These are phyloP conservation scores for Cryptotis parvus DNA, from an alignment of 2,113 vertebrate species.

Conservation along the genomic window DNA sequence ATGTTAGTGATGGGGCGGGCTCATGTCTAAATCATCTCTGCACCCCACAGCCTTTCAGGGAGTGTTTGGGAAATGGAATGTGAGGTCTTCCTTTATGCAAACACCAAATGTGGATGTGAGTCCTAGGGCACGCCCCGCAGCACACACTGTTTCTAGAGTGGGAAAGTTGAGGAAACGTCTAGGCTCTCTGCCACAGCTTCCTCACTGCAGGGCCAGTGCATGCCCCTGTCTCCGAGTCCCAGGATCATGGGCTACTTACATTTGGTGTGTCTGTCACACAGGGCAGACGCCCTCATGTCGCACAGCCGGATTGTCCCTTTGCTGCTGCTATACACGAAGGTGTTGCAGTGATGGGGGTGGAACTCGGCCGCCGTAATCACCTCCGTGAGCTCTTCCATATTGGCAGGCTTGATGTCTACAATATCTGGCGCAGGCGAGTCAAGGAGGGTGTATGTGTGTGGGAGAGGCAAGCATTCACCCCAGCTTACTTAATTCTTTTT, in stretches of 20 bases:
- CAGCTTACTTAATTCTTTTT: no score
- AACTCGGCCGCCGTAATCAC: constrained; percentile 97
- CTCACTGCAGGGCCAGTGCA: no score
- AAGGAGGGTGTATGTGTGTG: constrained; percentile 83
- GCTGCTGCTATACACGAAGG: constrained; percentile 98
- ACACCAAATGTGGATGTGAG: rapidly evolving
- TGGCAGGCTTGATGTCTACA: constrained; percentile 97
- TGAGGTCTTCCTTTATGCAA: not conserved
- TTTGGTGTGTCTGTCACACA: constrained; percentile 97
- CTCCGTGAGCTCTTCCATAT: constrained; percentile 98
- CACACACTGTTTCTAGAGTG: not conserved
- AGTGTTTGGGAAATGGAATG: not conserved
- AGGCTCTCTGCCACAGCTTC: no score
- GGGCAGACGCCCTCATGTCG: constrained; percentile 94
- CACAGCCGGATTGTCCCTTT: constrained; percentile 97
- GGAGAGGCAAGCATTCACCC: rapidly evolving
- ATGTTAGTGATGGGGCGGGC: not conserved
- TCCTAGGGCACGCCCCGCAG: not conserved
- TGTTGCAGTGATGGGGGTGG: constrained; percentile 97
- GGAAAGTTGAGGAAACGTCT: not conserved
- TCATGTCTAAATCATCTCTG: not conserved
- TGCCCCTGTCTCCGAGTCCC: not conserved
- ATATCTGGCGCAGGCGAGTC: constrained; percentile 92
- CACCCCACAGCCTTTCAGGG: not conserved
- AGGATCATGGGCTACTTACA: constrained; percentile 88